phyloP scores from a whole-genome alignment of 2,888 invertebrate species.

The Stenchaetothrips biformis region DNA sequence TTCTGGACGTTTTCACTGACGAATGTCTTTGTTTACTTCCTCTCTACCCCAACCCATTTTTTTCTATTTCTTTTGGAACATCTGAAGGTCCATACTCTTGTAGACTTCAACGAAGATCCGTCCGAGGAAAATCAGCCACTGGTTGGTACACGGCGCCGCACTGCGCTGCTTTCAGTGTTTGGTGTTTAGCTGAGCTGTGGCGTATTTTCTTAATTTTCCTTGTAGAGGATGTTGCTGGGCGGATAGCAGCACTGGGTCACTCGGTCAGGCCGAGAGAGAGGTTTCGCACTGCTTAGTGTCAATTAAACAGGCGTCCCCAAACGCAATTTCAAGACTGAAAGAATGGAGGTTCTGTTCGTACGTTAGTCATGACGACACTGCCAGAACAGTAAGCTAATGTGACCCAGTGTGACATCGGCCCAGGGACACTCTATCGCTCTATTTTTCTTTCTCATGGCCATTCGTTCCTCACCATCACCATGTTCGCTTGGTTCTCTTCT shows the following conservation, averaged over 20 bases:
- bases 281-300: too few species aligned
- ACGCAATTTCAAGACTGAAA: too few species aligned
- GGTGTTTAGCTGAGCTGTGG: conserved; percentile 20
- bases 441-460: too few species aligned
- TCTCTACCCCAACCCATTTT: conserved; percentile 26
- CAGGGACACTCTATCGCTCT: not conserved
- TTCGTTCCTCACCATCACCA: too few species aligned
- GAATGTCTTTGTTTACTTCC: conserved; percentile 9
- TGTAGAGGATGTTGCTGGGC: not conserved
- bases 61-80: conserved; percentile 31
- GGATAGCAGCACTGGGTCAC: not conserved
- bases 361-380: too few species aligned
- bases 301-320: too few species aligned
- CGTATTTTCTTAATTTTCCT: not conserved
- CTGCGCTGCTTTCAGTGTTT: conserved; percentile 14
- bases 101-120: conserved; percentile 83
- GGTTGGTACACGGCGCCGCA: conserved; percentile 50
- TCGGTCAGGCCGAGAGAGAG: too few species aligned
- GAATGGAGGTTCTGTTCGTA: too few species aligned
- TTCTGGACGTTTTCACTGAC: conserved; percentile 23
- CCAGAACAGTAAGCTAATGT: not conserved
- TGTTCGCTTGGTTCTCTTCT: too few species aligned
- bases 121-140: conserved; percentile 87
- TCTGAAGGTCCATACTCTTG: conserved; percentile 43
- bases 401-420: not conserved